These are phyloP conservation scores for Ancistrus triradiatus DNA, from an alignment of 2,113 vertebrate species.

Conservation along the genomic window DNA sequence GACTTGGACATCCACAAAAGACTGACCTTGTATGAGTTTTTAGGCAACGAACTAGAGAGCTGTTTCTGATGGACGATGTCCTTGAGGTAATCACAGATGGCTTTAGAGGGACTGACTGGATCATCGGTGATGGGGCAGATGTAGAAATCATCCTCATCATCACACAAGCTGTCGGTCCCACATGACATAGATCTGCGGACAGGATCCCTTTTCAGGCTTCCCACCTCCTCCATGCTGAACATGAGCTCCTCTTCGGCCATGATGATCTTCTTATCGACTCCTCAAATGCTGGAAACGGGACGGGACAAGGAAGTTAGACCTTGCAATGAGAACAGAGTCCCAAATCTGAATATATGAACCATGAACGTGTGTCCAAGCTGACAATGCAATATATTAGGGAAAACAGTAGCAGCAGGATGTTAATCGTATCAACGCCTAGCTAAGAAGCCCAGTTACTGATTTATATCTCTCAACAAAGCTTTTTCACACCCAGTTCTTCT, in stretches of 20 bases:
- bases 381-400: too few species aligned
- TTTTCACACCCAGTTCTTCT: too few species aligned
- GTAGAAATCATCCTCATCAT: slow-evolving; percentile 78
- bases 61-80: slow-evolving; percentile 58
- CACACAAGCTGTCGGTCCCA: slow-evolving; percentile 64
- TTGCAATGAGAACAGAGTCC: too few species aligned
- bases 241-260: slow-evolving; percentile 97
- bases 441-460: too few species aligned
- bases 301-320: too few species aligned
- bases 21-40: slow-evolving; percentile 79
- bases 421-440: too few species aligned
- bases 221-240: slow-evolving; percentile 88
- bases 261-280: slow-evolving; percentile 6
- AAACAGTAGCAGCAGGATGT: too few species aligned
- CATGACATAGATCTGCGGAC: slow-evolving; percentile 36
- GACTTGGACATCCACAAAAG: background rate
- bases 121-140: slow-evolving; percentile 88
- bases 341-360: too few species aligned
- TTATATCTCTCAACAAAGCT: too few species aligned
- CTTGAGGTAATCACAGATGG: slow-evolving; percentile 70
- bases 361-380: too few species aligned
- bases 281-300: too few species aligned
- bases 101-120: slow-evolving; percentile 60
- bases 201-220: slow-evolving; percentile 52
- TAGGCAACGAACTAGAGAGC: slow-evolving; percentile 75